These are phyloP conservation scores for Scomber japonicus DNA, from an alignment of 2,113 vertebrate species.

Conservation along the genomic window DNA sequence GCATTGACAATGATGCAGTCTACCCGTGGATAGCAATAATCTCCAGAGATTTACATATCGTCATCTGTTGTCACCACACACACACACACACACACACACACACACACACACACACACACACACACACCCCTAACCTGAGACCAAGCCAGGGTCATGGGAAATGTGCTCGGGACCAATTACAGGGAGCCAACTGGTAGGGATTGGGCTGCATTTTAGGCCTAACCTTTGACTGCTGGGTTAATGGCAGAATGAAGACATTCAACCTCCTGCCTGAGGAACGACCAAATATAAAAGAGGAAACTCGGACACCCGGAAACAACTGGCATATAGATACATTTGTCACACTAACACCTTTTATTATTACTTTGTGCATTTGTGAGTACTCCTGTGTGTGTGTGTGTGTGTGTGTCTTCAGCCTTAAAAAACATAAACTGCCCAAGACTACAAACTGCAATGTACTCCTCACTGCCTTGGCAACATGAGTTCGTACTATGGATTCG, in stretches of 20 bases:
- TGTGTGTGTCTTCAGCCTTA: not conserved
- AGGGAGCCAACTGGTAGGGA: constrained; percentile 72
- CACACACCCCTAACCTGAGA: constrained; percentile 38
- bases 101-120: constrained; percentile 22
- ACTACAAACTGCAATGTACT: not conserved
- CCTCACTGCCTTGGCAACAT: not conserved
- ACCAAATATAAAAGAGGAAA: constrained; percentile 29
- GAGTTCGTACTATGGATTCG: not conserved
- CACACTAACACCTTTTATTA: constrained; percentile 32
- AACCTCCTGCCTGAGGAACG: constrained; percentile 35
- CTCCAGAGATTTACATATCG: constrained; percentile 47
- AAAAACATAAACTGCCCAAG: not conserved
- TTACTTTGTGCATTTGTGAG: constrained; percentile 25
- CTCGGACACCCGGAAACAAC: constrained; percentile 36
- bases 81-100: constrained; percentile 23
- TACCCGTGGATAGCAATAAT: constrained; percentile 22
- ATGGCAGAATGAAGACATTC: constrained; percentile 52
- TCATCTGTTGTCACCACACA: constrained; percentile 49
- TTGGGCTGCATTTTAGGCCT: constrained; percentile 59
- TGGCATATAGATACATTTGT: constrained; percentile 41
- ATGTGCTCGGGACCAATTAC: constrained; percentile 69
- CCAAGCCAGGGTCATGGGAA: constrained; percentile 76
- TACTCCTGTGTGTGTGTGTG: not conserved
- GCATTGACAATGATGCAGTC: not conserved
- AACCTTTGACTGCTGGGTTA: constrained; percentile 71